Percentiles rank a stretch among this genome's conserved stretches.
phyloP scores from a whole-genome alignment of 2,888 invertebrate genomes.

The Trachelus troglodyta region DNA sequence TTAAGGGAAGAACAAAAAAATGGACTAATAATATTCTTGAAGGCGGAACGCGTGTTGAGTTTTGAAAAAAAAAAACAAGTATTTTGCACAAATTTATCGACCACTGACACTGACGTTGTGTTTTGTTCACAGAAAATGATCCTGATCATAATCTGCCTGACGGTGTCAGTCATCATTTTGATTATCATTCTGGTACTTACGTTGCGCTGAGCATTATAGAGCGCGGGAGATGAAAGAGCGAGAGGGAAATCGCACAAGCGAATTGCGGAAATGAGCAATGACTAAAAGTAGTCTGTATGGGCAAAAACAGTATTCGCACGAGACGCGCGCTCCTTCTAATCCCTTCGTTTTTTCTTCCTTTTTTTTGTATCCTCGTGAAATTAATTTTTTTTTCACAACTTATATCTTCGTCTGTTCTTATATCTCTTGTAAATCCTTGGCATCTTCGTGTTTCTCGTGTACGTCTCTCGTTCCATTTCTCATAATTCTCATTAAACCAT shows the following conservation, averaged over 20 bases:
- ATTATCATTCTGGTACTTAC: conserved; percentile 74
- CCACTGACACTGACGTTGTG: conserved; percentile 44
- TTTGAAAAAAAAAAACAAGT: conserved; percentile 1
- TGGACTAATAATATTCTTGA: neutral
- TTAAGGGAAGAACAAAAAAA: no score
- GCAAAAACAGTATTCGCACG: neutral
- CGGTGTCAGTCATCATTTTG: conserved; percentile 81
- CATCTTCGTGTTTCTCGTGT: no score
- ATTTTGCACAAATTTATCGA: conserved; percentile 5
- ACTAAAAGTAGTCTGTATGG: neutral
- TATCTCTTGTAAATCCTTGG: no score
- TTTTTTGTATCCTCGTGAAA: no score
- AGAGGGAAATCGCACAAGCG: neutral
- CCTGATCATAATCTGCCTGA: conserved; percentile 87
- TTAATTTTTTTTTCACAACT: no score
- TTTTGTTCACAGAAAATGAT: conserved; percentile 85
- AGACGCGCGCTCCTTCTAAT: no score
- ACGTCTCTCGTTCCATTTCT: no score
- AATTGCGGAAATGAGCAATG: neutral
- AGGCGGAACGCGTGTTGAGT: neutral
- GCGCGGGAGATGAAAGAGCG: neutral
- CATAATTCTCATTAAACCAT: no score
- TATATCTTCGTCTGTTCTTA: no score
- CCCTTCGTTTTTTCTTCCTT: no score
- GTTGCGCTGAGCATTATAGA: conserved; percentile 48